Base-by-base conservation (phyloP, 2,888 invertebrate genomes). In the Perizoma flavofasciatum region DNA sequence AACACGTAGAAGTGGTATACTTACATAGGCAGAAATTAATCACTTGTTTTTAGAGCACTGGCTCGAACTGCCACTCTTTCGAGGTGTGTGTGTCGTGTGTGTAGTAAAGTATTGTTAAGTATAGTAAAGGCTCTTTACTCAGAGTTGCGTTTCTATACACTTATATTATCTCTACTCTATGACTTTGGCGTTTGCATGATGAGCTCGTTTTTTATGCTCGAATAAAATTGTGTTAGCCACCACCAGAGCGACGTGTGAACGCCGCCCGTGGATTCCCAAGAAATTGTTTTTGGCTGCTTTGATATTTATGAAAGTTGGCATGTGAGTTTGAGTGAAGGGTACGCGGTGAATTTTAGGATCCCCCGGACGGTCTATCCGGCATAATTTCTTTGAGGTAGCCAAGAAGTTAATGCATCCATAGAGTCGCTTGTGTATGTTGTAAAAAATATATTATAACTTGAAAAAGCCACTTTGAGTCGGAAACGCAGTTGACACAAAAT, bases 171-270 rank as follows among this genome's bases (percentile, higher is more conserved):
- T 37, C 7, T 33, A 6, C 35, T 49, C 35, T 61, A 49, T 49
- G 85, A 82, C 85, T 88, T 85, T 86, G 91, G 87, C 89, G 91
- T 92, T 90, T 90, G 90, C 89, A 89, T 92, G 91, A 91, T 92
- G 91, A 91, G 86, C 88, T 86, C 88, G 85, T 90, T 91, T 90
- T 90, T 92, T 92, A 92, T 90, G 90, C 89, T 81, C 85, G 86
- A 89, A 89, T 89, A 88, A 89, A 91, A 91, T 90, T 89, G 89
- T 86, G 91, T 92, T 91, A 90, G 89, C 88, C 88, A 79, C 79
- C 80, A 75, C 75, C 75, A 80, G 75, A 73, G 80, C 77, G 83
- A 86, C 88, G 87, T 88, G 88, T 84, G 88, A 86, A 85, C 80
- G 73, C 82, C 75, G 77, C 69, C 72, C 58, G 78, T 79, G 78